Percentiles rank a stretch among this genome's conserved stretches.
These are phyloP conservation scores for Sipha maydis DNA, from an alignment of 2,888 invertebrate genomes.

Conservation along the genomic window DNA sequence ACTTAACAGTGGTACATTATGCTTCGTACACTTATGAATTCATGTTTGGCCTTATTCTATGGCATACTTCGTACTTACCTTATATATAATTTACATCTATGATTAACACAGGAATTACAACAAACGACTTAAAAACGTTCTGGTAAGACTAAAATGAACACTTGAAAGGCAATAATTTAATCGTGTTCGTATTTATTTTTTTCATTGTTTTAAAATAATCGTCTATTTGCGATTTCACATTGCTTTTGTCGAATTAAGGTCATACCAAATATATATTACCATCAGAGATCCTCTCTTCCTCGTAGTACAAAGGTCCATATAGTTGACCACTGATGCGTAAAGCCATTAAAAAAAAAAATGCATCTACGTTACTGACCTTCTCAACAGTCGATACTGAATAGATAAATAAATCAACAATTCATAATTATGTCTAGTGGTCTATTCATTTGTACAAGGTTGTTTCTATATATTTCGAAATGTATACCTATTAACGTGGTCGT, in stretches of 20 bases:
- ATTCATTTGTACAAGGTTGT: conserved; percentile 42
- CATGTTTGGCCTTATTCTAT: too few relatives aligned
- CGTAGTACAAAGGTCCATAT: not conserved
- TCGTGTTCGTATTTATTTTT: too few relatives aligned
- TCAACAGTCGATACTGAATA: conserved; percentile 18
- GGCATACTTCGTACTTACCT: too few relatives aligned
- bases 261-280: not conserved
- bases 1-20: too few relatives aligned
- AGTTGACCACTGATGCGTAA: conserved; percentile 5
- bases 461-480: conserved; percentile 10
- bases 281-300: not conserved
- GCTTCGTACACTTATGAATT: too few relatives aligned
- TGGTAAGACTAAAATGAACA: too few relatives aligned
- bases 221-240: not conserved
- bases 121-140: too few relatives aligned
- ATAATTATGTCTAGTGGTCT: not conserved
- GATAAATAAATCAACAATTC: conserved; percentile 25
- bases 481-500: not conserved
- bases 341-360: not conserved
- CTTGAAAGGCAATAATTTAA: too few relatives aligned
- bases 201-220: not conserved
- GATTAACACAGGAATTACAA: too few relatives aligned
- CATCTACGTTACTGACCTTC: conserved; percentile 19
- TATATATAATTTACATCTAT: too few relatives aligned
- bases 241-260: not conserved